A percentile compares a stretch with the other conserved stretches of the same genome.
phyloP scores from a whole-genome alignment of 2,797 vertebrate species.

The Limosa lapponica region DNA sequence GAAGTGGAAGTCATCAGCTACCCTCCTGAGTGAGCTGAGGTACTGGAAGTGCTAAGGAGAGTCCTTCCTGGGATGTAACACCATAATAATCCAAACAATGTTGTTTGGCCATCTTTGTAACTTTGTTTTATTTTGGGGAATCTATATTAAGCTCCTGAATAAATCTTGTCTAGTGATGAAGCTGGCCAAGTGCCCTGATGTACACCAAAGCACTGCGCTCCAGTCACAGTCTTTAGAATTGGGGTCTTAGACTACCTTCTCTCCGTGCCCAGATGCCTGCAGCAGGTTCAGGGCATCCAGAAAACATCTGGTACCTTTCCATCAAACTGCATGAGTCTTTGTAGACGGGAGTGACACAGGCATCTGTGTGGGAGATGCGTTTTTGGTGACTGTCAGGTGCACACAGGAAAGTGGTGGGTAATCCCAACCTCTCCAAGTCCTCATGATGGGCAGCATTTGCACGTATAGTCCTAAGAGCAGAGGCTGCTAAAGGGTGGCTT shows the following conservation, averaged over 20 bases:
- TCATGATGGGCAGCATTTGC: not conserved
- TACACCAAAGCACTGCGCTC: not conserved
- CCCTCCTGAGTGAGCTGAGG: not conserved
- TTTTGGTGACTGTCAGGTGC: not conserved
- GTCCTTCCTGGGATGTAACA: not conserved
- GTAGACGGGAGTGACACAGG: not conserved
- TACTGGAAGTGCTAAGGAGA: not conserved
- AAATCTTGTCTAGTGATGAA: not conserved
- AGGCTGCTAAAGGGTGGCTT: not conserved
- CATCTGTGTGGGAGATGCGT: fast-evolving
- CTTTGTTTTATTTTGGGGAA: not conserved
- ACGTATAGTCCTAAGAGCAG: not conserved
- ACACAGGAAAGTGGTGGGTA: not conserved
- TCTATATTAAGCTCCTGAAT: not conserved
- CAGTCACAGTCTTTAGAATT: not conserved
- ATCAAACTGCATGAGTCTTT: not conserved
- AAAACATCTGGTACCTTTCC: not conserved
- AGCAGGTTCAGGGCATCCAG: not conserved
- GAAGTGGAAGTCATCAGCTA: not conserved
- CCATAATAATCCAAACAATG: not conserved
- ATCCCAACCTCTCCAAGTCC: not conserved
- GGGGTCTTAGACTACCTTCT: not conserved
- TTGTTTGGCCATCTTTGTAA: not conserved
- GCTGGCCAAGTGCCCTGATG: not conserved
- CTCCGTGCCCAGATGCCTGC: not conserved